These are phyloP conservation scores for Linepithema humile DNA, from an alignment of 1,140 invertebrate genomes.

Conservation along the genomic window DNA sequence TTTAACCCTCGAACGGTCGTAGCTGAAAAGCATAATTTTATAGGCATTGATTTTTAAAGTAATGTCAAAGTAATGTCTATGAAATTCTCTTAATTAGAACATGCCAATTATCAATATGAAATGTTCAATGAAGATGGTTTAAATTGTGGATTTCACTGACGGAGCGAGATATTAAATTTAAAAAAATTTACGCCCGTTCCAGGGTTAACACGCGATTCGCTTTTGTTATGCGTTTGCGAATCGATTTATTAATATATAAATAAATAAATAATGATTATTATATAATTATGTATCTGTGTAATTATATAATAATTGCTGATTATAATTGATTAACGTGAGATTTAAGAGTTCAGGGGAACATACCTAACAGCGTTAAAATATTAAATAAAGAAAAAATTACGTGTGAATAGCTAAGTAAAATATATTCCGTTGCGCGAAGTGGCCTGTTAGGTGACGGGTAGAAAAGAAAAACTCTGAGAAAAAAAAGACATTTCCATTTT, in stretches of 20 bases:
- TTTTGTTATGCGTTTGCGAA: slow-evolving; percentile 31
- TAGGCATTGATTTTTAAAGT: neutral
- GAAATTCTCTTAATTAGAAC: slow-evolving; percentile 7
- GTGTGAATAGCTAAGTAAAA: slow-evolving; percentile 46
- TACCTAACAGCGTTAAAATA: slow-evolving; percentile 41
- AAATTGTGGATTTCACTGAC: neutral
- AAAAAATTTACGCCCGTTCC: neutral
- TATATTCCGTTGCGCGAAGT: slow-evolving; percentile 47
- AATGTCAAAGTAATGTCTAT: neutral
- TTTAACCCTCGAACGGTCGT: slow-evolving; percentile 29
- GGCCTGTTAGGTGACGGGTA: slow-evolving; percentile 52
- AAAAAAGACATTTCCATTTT: slow-evolving; percentile 57
- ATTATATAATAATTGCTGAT: slow-evolving; percentile 15
- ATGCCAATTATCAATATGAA: neutral
- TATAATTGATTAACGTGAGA: slow-evolving; percentile 36
- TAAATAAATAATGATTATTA: slow-evolving; percentile 24
- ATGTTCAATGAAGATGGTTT: neutral
- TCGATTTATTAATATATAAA: slow-evolving; percentile 30
- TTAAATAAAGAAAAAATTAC: neutral
- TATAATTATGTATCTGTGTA: slow-evolving; percentile 32
- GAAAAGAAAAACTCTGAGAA: slow-evolving; percentile 47
- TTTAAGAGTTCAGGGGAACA: slow-evolving; percentile 39
- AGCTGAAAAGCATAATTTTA: slow-evolving; percentile 6
- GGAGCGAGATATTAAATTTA: neutral
- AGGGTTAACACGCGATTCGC: slow-evolving; percentile 4